Conservation (phyloP, 2,797 vertebrate genomes). For the Thaleichthys pacificus region DNA sequence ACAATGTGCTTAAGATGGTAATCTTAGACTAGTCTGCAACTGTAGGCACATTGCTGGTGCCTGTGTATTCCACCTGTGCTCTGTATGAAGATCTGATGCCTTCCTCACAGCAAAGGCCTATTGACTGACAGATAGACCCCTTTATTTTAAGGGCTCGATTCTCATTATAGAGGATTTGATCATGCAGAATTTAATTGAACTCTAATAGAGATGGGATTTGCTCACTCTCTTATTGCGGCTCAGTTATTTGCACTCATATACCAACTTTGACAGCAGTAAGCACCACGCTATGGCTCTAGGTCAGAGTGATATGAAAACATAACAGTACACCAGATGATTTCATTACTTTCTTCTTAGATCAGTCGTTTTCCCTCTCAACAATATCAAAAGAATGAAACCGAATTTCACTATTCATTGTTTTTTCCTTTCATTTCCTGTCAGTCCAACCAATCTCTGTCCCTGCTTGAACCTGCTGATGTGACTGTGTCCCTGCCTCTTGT, state of each 20-base stretch:
- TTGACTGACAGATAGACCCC: constrained; percentile 17
- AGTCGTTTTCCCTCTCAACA: not conserved
- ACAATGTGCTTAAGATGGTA: constrained; percentile 3
- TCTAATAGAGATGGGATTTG: constrained; percentile 22
- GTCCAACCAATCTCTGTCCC: constrained; percentile 61
- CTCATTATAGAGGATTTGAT: constrained; percentile 27
- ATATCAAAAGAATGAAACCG: not conserved
- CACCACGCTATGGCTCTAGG: not conserved
- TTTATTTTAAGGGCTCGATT: constrained; percentile 21
- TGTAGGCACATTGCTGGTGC: not conserved
- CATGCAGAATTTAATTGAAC: constrained; percentile 18
- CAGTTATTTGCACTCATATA: constrained; percentile 5
- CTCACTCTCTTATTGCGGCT: constrained; percentile 18
- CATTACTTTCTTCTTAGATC: not conserved
- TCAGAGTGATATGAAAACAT: not conserved
- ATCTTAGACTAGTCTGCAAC: constrained; percentile 3
- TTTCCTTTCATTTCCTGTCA: constrained; percentile 54
- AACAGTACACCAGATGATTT: not conserved
- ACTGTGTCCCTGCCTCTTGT: constrained; percentile 46
- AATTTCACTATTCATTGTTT: constrained; percentile 6
- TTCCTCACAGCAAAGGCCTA: not conserved
- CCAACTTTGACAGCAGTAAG: constrained; percentile 4
- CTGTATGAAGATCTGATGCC: not conserved
- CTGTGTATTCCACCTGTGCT: constrained; percentile 21
- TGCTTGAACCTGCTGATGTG: constrained; percentile 68